These are phyloP conservation scores for Plestiodon gilberti DNA, from an alignment of 2,113 vertebrate species.

Conservation along the genomic window DNA sequence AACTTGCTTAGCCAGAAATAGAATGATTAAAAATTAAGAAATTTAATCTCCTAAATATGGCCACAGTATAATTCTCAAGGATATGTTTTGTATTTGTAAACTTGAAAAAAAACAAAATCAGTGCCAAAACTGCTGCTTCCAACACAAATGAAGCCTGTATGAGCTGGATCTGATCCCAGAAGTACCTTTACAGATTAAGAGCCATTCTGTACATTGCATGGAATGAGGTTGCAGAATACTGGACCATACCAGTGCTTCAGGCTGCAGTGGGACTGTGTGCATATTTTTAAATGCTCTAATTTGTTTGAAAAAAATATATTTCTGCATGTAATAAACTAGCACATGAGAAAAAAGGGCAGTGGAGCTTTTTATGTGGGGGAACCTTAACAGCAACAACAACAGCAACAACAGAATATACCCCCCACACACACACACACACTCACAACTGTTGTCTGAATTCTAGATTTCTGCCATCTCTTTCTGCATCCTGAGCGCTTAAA, in stretches of 20 bases:
- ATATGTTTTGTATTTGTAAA: slow-evolving; percentile 51
- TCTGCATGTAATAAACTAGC: background rate
- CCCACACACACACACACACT: too few species aligned
- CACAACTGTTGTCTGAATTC: background rate
- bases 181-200: background rate
- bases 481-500: too few species aligned
- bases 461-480: background rate
- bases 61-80: slow-evolving; percentile 29
- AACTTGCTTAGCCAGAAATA: slow-evolving; percentile 23
- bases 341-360: background rate
- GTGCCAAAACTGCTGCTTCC: slow-evolving; percentile 62
- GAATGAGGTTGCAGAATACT: background rate
- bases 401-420: background rate
- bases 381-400: too few species aligned
- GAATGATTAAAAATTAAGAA: slow-evolving; percentile 1
- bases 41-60: slow-evolving; percentile 23
- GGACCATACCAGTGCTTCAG: background rate
- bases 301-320: background rate
- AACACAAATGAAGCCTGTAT: slow-evolving; percentile 21
- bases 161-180: background rate
- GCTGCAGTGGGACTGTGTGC: background rate
- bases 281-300: background rate
- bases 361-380: background rate
- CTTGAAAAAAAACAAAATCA: slow-evolving; percentile 52
- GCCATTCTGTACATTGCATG: background rate